phyloP scores from a whole-genome alignment of 2,113 vertebrate genomes.

The Apodemus speciosus region DNA sequence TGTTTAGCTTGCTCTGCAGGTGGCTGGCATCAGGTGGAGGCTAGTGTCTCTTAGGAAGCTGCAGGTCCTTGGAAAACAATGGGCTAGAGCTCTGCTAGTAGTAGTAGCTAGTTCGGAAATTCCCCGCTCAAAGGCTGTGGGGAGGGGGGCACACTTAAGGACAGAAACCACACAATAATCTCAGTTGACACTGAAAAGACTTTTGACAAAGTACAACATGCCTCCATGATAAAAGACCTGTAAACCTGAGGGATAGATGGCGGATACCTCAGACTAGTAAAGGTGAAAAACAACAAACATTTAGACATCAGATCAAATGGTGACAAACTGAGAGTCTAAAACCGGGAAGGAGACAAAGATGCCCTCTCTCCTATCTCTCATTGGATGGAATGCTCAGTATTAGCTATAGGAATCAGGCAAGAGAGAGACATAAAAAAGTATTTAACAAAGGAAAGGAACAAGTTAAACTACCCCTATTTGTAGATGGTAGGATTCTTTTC shows the following conservation, averaged over 20 bases:
- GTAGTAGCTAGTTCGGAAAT: too few relatives aligned
- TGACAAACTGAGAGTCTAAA: background rate
- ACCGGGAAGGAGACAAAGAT: background rate
- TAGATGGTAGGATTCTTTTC: too few relatives aligned
- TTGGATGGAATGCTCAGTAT: too few relatives aligned
- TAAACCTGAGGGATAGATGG: background rate
- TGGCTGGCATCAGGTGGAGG: too few relatives aligned
- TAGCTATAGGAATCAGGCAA: background rate
- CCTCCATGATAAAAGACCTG: background rate
- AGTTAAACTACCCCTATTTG: background rate
- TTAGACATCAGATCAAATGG: background rate
- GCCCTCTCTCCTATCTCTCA: background rate
- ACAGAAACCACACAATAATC: background rate
- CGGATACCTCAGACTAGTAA: background rate
- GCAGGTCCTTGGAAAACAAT: too few relatives aligned
- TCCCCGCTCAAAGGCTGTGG: too few relatives aligned
- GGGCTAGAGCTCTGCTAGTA: too few relatives aligned
- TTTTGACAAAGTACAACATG: background rate
- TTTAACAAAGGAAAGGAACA: background rate
- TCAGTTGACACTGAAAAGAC: background rate
- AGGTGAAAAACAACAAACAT: background rate
- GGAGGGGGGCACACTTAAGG: background rate
- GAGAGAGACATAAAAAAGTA: background rate
- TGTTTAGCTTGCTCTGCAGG: too few relatives aligned
- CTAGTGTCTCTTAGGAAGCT: too few relatives aligned